A percentile compares a stretch with the other conserved stretches of the same genome.
Evolutionary conservation across 2,113 vertebrate genomes (phyloP).

Genomic region (Bufo bufo): DNA sequence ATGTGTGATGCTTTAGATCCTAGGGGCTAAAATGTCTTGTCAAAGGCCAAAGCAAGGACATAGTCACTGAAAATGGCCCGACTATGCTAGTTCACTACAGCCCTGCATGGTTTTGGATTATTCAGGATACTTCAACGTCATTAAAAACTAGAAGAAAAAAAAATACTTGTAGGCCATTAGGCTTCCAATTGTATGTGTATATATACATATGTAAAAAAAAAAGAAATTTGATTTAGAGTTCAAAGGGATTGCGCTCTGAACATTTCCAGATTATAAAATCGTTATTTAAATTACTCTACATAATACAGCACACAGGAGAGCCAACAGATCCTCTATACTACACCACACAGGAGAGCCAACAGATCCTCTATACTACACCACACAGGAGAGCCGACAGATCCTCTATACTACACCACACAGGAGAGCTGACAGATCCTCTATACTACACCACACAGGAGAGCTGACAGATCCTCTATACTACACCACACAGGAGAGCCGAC

Average conservation of each 20-base stretch:
- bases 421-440: too few species aligned
- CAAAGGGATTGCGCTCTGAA: neutral
- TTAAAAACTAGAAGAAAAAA: neutral
- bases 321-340: too few species aligned
- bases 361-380: too few species aligned
- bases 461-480: too few species aligned
- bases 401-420: too few species aligned
- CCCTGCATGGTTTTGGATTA: neutral
- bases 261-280: too few species aligned
- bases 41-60: constrained; percentile 2
- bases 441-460: too few species aligned
- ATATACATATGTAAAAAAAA: neutral
- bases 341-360: too few species aligned
- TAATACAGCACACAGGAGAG: too few species aligned
- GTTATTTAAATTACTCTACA: too few species aligned
- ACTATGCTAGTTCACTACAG: neutral
- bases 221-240: neutral
- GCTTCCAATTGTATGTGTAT: neutral
- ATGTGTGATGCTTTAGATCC: neutral
- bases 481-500: too few species aligned
- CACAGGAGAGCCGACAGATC: too few species aligned
- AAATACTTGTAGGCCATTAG: neutral
- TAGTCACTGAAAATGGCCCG: neutral
- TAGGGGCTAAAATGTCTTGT: neutral
- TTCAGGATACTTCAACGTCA: neutral